Evolutionary conservation across 2,113 vertebrate species (phyloP), one percentile per base, ranked within the genome.

Genomic region (Stomatorhinus ivindoensis): DNA sequence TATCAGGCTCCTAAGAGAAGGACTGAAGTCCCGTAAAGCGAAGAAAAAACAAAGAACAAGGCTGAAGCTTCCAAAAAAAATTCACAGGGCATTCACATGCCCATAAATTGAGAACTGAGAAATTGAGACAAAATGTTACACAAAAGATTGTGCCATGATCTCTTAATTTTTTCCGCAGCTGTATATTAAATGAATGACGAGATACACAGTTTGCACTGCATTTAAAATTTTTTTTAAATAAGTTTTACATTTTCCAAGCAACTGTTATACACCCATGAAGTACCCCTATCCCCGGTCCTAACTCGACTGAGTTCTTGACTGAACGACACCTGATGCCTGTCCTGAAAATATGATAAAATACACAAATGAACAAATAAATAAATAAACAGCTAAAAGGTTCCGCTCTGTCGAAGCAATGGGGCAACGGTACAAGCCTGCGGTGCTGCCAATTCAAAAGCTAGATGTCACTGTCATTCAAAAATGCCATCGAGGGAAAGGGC

Each of bases 381-480:
- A 24, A 39, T 44, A 82, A 82, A 82, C 5, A 42, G 19, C 61
- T 69, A 86, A 86, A 50, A 86, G 44, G 84, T 86, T 86, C 27
- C n/a, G 13, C 84, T 86, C 84, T 3, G 24, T 86, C 19, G 15
- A 51, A 27, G 84, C 24, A 50, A 50, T 50, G 84, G 47, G 84
- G 47, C 9, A 27, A 39, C 35, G 19, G 21, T n/a, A 17, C 44
- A 31, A 48, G n/a, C 84, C n/a, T n/a, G 46, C 2, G 3, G 11
- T 48, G 47, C 24, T 13, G 13, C 13, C 84, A 7, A 27, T 50
- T 11, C 84, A 86, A 86, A 86, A 86, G 46, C 48, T 27, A 51
- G n/a, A 47, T 51, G 84, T 86, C 84, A 86, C 84, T 50, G 84
- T 47, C 42, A 46, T n/a, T 47, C 82, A 86, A 21, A 86, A 86